Evolutionary conservation across 2,797 vertebrate genomes (phyloP), one percentile per base, ranked within the genome.

Genomic region (Anniella stebbinsi): DNA sequence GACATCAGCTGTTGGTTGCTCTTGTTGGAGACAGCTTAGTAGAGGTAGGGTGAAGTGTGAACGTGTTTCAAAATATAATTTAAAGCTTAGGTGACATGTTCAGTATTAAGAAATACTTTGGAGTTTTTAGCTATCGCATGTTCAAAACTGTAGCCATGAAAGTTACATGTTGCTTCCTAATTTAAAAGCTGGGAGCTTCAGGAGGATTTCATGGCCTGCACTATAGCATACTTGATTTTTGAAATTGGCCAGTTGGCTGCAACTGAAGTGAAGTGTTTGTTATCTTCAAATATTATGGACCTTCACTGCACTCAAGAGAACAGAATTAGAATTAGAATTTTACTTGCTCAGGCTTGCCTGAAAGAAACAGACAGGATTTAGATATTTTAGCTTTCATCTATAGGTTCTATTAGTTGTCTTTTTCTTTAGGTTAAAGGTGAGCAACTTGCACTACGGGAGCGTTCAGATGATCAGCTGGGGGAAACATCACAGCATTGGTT

Each of bases 11-110:
- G n/a, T 97, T 99, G 38, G 99, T 99, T 72, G 97, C 99, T 0
- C 98, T 99, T 5, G 99, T 99, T 87, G 99, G 99, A 4, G 99
- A 99, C 92, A 99, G 99, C 91, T 97, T 99, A 94, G 96, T 99
- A 12, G 99, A 99, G 98, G 99, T 99, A 96, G 81, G 0, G 0
- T 36, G 38, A 84, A 70, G 77, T 83, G 30, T 33, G 21, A 73
- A 72, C 75, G 36, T 84, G 28, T 66, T 41, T 66, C 36, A 76
- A 63, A 75, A 63, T 15, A 63, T 38, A 15, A 33, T 63, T 69
- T 18, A 84, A n/a, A 23, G 28, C 38, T 36, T 36, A 30, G 2
- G n/a, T 67, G 45, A 36, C 33, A 75, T 70, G 10, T 69, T 80
- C 69, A 67, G n/a, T 51, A 80, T 21, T 4, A 60, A 11, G n/a